Base-by-base conservation (phyloP, 2,797 vertebrate genomes). In the Meriones psammophilus region DNA sequence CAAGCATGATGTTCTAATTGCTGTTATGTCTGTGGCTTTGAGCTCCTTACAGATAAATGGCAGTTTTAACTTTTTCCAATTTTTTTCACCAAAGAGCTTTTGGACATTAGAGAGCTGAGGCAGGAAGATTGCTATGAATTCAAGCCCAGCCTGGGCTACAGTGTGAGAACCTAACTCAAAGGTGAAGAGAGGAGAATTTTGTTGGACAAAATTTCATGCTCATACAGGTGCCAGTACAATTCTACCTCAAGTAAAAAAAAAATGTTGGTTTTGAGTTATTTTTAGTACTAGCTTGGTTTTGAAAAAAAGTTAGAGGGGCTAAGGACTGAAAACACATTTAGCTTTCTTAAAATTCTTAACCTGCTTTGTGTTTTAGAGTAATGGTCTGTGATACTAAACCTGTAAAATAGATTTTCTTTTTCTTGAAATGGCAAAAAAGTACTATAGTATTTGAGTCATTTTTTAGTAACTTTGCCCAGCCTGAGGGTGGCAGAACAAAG, bases 401-500 rank as follows among this genome's bases (percentile, higher is more conserved):
- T 87, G 9, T 33, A 60, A 22, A n/a, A 36, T 54, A 68, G 42
- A 54, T 14, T 62, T 69, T 89, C 50, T 80, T 68, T 66, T 66
- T 30, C 18, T 78, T 90, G 26, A 86, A 42, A 78, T 91, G 60
- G 28, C 42, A 1, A 90, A 93, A 96, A 66, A 76, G 3, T 13
- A 84, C 50, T 54, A 69, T 91, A 93, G 88, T 96, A 54, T 15
- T 86, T 88, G 30, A 96, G 83, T 90, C 64, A 71, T 58, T 60
- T 96, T 93, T 83, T 56, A 96, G 86, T 97, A 91, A 88, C 36
- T 77, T 54, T 66, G 86, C 58, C 79, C 68, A 98, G 92, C 93
- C 98, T 97, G 96, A 97, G 97, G 98, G 97, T 97, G 97, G 96
- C 73, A 71, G 97, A 98, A 98, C 98, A 98, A 97, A 98, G 97